Percentiles rank a stretch among this genome's conserved stretches.
These are phyloP conservation scores for Danio kyathit DNA, from an alignment of 2,797 vertebrate genomes.

Conservation along the genomic window DNA sequence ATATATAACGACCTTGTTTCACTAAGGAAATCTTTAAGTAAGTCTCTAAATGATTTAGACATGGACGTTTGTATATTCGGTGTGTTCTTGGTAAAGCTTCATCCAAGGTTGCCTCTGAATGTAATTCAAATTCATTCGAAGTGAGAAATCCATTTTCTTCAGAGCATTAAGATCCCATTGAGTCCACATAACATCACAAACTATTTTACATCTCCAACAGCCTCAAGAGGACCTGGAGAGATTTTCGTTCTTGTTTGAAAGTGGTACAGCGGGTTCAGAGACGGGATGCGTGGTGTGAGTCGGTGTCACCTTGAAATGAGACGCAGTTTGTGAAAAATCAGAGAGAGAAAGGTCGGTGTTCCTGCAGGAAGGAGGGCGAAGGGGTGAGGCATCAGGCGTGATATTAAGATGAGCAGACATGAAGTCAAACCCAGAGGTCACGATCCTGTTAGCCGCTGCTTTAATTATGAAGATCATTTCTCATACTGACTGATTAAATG, in stretches of 20 bases:
- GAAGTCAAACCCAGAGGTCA: conserved; percentile 26
- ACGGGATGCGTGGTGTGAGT: conserved; percentile 27
- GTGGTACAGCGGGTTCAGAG: conserved; percentile 7
- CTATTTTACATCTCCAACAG: conserved; percentile 36
- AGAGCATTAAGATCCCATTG: conserved; percentile 34
- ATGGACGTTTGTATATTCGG: neutral
- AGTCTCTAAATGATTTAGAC: conserved; percentile 7
- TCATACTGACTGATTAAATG: conserved; percentile 25
- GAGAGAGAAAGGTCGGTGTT: conserved; percentile 13
- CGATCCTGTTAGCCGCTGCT: conserved; percentile 15
- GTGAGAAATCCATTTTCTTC: conserved; percentile 37
- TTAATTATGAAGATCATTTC: conserved; percentile 21
- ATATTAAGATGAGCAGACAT: conserved; percentile 31
- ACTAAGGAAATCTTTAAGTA: no score
- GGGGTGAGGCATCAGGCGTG: neutral
- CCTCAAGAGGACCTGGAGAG: neutral
- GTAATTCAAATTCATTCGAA: conserved; percentile 31
- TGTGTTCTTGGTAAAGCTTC: conserved; percentile 28
- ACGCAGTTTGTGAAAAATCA: conserved; percentile 19
- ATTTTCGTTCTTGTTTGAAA: conserved; percentile 42
- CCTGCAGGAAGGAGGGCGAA: neutral
- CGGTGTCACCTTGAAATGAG: conserved; percentile 51
- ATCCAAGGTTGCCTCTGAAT: conserved; percentile 44
- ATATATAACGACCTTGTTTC: no score
- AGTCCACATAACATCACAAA: conserved; percentile 8